Percentiles rank a stretch among this genome's conserved stretches.
Conservation (phyloP, 2,888 invertebrate species). For the Agrochola lota region DNA sequence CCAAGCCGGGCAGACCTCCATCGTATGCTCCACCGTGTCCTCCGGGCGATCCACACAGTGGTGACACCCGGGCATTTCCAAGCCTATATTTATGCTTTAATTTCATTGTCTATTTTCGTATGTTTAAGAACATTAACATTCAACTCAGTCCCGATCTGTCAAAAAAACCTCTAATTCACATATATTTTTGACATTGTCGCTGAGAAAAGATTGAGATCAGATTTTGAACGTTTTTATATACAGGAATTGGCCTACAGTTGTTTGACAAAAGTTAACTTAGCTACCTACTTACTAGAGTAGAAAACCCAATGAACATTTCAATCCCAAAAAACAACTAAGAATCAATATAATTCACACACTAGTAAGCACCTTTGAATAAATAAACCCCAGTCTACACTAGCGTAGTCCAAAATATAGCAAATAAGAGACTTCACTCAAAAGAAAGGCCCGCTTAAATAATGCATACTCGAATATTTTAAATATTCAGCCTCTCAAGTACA, state of each 20-base stretch:
- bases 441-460: slow-evolving; percentile 47
- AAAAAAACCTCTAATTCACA: too few species aligned
- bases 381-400: slow-evolving; percentile 17
- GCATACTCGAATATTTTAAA: slow-evolving; percentile 53
- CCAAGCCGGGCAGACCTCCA: too few species aligned
- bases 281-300: not conserved
- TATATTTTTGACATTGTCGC: too few species aligned
- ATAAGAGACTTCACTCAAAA: slow-evolving; percentile 27
- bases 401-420: slow-evolving; percentile 14
- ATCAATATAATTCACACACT: slow-evolving; percentile 2
- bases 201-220: too few species aligned
- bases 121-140: too few species aligned
- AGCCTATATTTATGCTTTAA: not conserved
- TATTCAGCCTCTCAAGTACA: slow-evolving; percentile 21
- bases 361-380: slow-evolving; percentile 16
- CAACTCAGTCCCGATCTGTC: too few species aligned
- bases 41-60: too few species aligned
- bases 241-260: not conserved
- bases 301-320: not conserved
- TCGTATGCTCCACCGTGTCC: too few species aligned
- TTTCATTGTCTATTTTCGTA: not conserved
- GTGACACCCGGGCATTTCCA: too few species aligned
- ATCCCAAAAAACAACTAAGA: not conserved
- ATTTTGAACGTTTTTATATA: too few species aligned
- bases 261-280: not conserved